phyloP scores from a whole-genome alignment of 1,140 invertebrate species.

The Scaptomyza hsui region DNA sequence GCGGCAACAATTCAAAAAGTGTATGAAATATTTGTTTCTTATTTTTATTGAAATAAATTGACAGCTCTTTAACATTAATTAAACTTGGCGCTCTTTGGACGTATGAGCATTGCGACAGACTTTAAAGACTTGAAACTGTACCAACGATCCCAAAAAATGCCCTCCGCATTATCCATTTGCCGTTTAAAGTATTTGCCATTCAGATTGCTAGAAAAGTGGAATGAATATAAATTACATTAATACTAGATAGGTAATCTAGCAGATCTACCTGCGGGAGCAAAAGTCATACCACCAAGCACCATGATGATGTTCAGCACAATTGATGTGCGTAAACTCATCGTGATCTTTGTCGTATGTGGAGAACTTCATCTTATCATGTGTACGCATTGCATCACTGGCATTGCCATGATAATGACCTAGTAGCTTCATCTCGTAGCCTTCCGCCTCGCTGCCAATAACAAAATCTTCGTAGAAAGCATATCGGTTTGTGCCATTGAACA shows the following conservation, averaged over 20 bases:
- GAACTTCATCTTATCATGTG: conserved; percentile 73
- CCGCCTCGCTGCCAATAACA: conserved; percentile 86
- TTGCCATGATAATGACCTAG: conserved; percentile 85
- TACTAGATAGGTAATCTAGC: too few species aligned
- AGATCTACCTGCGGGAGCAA: conserved; percentile 71
- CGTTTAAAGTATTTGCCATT: conserved; percentile 67
- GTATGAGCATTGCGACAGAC: conserved; percentile 66
- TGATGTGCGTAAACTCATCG: conserved; percentile 86
- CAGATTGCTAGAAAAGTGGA: conserved; percentile 46
- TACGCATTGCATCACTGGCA: conserved; percentile 64
- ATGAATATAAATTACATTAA: too few species aligned
- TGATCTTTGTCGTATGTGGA: conserved; percentile 86
- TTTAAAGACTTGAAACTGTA: conserved; percentile 64
- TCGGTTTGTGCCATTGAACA: conserved; percentile 85
- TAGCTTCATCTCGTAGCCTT: conserved; percentile 87
- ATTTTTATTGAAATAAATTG: conserved; percentile 34
- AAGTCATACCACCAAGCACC: conserved; percentile 89
- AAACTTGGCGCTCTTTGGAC: conserved; percentile 53
- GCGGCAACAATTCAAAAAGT: conserved; percentile 22
- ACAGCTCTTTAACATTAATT: conserved; percentile 11
- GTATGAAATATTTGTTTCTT: not conserved
- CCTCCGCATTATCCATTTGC: conserved; percentile 45
- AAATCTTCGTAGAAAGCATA: conserved; percentile 88
- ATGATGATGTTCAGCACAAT: conserved; percentile 86
- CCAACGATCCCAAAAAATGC: conserved; percentile 67